phyloP scores from a whole-genome alignment of 2,888 invertebrate species.

The Steinernema carpocapsae region DNA sequence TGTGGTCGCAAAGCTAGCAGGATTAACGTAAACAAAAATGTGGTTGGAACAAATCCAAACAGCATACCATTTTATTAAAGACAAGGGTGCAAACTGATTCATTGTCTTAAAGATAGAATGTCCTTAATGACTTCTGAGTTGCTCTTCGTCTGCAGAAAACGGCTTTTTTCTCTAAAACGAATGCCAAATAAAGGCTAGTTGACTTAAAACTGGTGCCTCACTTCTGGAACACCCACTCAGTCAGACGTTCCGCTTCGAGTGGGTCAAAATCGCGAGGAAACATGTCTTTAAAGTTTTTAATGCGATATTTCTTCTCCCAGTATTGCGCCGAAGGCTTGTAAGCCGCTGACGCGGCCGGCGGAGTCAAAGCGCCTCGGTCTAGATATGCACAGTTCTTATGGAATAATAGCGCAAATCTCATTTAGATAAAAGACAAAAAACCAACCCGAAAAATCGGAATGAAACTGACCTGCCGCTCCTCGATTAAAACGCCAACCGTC shows the following conservation, averaged over 20 bases:
- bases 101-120: conserved; percentile 25
- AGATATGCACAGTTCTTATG: no score
- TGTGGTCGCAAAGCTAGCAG: no score
- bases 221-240: conserved; percentile 25
- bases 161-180: conserved; percentile 10
- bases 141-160: conserved; percentile 11
- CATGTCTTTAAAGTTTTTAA: background rate
- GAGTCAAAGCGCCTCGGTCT: background rate
- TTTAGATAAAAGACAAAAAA: no score
- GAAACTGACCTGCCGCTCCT: conserved; percentile 4
- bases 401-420: no score
- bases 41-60: no score
- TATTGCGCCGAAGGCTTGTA: background rate
- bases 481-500: background rate
- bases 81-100: no score
- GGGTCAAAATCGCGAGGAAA: conserved; percentile 3
- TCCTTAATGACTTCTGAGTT: conserved; percentile 11
- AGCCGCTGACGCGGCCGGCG: no score
- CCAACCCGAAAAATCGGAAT: background rate
- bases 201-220: background rate
- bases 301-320: conserved; percentile 13
- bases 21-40: no score
- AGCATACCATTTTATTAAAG: no score
- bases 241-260: background rate
- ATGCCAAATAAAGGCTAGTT: background rate